phyloP scores from a whole-genome alignment of 2,113 vertebrate species.

The Marmota monax region DNA sequence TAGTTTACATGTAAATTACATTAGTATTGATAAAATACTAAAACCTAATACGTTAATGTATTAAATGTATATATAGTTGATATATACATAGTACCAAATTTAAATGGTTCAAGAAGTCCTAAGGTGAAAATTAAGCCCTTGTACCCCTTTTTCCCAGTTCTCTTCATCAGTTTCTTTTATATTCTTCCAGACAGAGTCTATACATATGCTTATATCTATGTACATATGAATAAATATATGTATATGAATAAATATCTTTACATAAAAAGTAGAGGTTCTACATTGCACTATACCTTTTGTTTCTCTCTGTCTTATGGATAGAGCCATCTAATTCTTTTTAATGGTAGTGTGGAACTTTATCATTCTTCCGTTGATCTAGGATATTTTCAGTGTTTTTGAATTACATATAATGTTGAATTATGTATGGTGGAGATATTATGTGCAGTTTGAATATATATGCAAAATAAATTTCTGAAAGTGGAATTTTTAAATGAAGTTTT shows the following conservation, averaged over 20 bases:
- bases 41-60: neutral
- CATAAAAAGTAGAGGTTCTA: neutral
- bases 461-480: neutral
- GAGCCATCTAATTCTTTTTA: neutral
- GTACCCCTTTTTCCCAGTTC: neutral
- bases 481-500: neutral
- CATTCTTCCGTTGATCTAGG: neutral
- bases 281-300: neutral
- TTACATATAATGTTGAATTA: neutral
- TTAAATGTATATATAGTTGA: neutral
- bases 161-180: neutral
- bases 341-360: neutral
- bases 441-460: neutral
- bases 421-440: neutral
- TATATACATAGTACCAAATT: neutral
- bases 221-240: neutral
- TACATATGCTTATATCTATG: neutral
- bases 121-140: slow-evolving; percentile 26
- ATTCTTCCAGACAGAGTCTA: neutral
- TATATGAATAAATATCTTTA: neutral
- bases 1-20: neutral
- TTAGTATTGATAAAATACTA: neutral
- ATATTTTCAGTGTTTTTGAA: neutral
- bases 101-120: neutral
- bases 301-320: neutral